Evolutionary conservation across 2,797 vertebrate genomes (phyloP).

Genomic region (Muscicapa comitata): DNA sequence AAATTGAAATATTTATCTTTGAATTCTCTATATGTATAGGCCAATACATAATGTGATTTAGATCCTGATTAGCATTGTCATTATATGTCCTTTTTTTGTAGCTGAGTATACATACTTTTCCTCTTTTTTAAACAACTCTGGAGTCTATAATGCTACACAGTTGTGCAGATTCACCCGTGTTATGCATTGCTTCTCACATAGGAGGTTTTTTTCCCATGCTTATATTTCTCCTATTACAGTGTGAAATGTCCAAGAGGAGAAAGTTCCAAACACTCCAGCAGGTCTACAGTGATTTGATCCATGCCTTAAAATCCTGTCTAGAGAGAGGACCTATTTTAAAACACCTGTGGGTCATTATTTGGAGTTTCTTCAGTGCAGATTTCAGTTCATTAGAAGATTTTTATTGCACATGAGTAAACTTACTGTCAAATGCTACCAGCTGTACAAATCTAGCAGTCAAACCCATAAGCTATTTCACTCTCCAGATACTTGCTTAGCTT

Average conservation of each 20-base stretch:
- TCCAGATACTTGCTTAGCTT: conserved; percentile 11
- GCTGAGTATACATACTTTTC: background rate
- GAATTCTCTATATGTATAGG: background rate
- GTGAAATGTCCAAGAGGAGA: background rate
- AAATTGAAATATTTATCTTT: background rate
- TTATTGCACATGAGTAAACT: conserved; percentile 21
- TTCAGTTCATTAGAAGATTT: conserved; percentile 39
- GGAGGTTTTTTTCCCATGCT: background rate
- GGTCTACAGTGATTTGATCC: background rate
- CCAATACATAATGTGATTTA: background rate
- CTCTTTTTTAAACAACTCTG: background rate
- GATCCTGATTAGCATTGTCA: background rate
- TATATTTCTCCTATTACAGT: background rate
- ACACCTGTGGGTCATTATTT: background rate
- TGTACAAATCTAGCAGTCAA: conserved; percentile 55
- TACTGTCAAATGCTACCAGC: conserved; percentile 62
- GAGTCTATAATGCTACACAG: background rate
- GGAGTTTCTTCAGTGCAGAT: conserved; percentile 2
- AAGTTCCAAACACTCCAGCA: background rate
- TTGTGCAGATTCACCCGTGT: background rate
- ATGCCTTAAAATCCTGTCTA: background rate
- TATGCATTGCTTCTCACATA: background rate
- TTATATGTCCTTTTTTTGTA: background rate
- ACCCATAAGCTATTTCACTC: conserved; percentile 5
- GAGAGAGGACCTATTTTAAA: background rate